phyloP scores from a whole-genome alignment of 2,888 invertebrate species.

The Podabrus alpinus region DNA sequence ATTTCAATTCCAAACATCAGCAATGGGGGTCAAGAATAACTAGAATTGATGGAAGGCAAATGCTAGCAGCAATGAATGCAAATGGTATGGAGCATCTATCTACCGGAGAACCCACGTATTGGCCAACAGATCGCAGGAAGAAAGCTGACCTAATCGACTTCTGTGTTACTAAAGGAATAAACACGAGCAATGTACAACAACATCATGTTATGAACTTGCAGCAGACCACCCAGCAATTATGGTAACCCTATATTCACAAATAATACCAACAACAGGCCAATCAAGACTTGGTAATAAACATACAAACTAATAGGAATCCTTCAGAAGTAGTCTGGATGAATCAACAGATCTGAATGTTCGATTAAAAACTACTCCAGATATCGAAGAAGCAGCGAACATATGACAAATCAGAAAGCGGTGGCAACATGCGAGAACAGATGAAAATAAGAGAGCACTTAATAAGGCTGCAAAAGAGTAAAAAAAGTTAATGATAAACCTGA shows the following conservation, averaged over 20 bases:
- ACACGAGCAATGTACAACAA: not conserved
- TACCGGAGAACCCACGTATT: slow-evolving; percentile 29
- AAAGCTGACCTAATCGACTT: not conserved
- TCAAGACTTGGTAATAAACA: not conserved
- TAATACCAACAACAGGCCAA: not conserved
- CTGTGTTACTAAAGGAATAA: not conserved
- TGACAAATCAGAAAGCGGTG: no score
- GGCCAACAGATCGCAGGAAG: slow-evolving; percentile 10
- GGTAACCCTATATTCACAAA: not conserved
- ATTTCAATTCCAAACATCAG: no score
- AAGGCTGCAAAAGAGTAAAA: no score
- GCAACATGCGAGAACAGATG: no score
- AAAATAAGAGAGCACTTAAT: no score
- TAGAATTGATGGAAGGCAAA: not conserved
- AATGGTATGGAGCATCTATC: slow-evolving; percentile 16
- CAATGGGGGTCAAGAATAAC: slow-evolving; percentile 24
- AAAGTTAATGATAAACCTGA: no score
- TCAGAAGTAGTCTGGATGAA: not conserved
- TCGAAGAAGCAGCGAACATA: not conserved
- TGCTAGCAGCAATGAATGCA: slow-evolving; percentile 4
- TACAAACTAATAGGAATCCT: not conserved
- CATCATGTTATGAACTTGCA: no score
- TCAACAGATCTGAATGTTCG: not conserved
- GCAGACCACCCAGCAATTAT: not conserved
- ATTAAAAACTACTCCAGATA: not conserved